Evolutionary conservation across 2,888 invertebrate genomes (phyloP), one percentile per base, ranked within the genome.

Genomic region (Ischnus inquisitorius): DNA sequence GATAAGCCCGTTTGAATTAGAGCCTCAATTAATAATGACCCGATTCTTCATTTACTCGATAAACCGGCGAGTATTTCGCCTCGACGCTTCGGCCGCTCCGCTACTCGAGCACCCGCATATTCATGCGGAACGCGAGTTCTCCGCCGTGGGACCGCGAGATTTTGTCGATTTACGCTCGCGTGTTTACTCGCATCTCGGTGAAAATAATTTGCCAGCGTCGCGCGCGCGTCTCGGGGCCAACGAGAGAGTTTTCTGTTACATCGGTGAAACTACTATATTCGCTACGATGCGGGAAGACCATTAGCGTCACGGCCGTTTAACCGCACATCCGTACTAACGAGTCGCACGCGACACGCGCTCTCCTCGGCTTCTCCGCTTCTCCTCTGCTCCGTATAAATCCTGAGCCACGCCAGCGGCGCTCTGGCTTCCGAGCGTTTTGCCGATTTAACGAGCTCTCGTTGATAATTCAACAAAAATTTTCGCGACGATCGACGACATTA

Each of bases 241-340:
- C 62, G 25, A 51, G 46, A n/a, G n/a, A 16, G 54, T 67, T 69
- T 51, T 39, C 75, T 41, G 64, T 48, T 14, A 2, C n/a, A 64
- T 28, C 39, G 28, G 57, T 60, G 43, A 60, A 72, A 46, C 25
- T 34, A 75, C 67, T 22, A 34, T 34, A 34, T 34, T 62, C 88
- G 89, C 88, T 90, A 91, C 79, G 81, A 80, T 86, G 76, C 85
- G 72, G 78, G 16, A n/a, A n/a, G 79, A 83, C 85, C 85, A 87
- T 85, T 86, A 93, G 93, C 93, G 93, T 93, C 90, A 89, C 89
- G 88, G 79, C 72, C 76, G 67, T 80, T 83, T 77, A 83, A 83
- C 80, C 79, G 67, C 72, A 77, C 77, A 76, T 71, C 48, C 87
- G 90, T 88, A 89, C 94, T 94, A 94, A 94, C 92, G 93, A 92